Base-by-base conservation (phyloP, 2,113 vertebrate genomes). In the Aleadryas rufinucha region DNA sequence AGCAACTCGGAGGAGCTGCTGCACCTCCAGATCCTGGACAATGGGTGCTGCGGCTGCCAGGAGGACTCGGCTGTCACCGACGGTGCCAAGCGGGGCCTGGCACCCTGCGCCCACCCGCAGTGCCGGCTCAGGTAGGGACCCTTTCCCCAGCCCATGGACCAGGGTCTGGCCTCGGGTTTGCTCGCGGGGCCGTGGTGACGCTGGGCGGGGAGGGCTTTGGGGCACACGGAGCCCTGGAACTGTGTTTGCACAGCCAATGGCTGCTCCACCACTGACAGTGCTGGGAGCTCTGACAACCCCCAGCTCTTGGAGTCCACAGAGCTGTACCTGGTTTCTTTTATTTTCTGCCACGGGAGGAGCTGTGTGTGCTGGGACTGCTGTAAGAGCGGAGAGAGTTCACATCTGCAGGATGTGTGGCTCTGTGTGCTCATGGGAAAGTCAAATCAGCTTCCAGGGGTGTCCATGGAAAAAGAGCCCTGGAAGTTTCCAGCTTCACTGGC, bases 1-100 rank as follows among this genome's bases (percentile, higher is more conserved):
- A 98, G 98, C 64, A 98, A 97, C 96, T 99, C 99, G 0, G 98
- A 99, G 78, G 99, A 99, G 97, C 91, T 99, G 47, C 97, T 99
- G 44, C 98, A 99, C 80, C 92, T 99, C 41, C 98, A 98, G 83
- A 97, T 98, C 0, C 95, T 98, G 72, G 98, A 98, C 90, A 95
- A 96, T 23, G 95, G 97, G 54, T 88, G 94, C 91, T 97, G 96
- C 30, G 20, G 98, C 97, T 99, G 98, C 96, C 97, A 96, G 19
- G 98, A 98, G 41, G 98, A 98, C 93, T 94, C 95, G 1, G 23
- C n/a, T 13, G 3, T 5, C 41, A 2, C 89, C 3, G 13, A 2
- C 2, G 5, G 76, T 1, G 37, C 63, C 87, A 86, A 83, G 88
- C 44, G 6, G 42, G 45, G 8, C 14, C 8, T 9, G 0, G 28